Base-by-base conservation (phyloP, 1,140 invertebrate species). In the Hycleus phaleratus region DNA sequence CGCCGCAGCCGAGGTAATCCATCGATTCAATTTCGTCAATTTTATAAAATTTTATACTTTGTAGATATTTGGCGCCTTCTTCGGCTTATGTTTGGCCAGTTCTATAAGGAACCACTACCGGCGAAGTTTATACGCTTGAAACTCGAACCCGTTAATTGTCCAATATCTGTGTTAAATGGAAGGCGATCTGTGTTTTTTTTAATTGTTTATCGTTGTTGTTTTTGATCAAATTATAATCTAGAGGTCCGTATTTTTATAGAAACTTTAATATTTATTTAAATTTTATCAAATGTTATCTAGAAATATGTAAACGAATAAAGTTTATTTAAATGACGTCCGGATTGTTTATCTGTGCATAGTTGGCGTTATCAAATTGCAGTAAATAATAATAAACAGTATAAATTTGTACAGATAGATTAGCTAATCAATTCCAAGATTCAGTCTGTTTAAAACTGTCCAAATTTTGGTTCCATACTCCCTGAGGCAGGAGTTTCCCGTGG, bases 1-100 rank as follows among this genome's bases (percentile, higher is more conserved):
- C 59, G 85, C 84, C 46, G 84, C 74, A 62, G 74, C 84, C 63
- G 85, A 87, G 78, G 85, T 87, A 70, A 69, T n/a, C 11, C 24
- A 44, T 49, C 24, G 42, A 25, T 5, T n/a, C 4, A 26, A 42
- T 25, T 26, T 43, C 10, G 6, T 18, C 5, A 26, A 45, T 18
- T 48, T 38, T 8, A 1, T 53, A 12, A 55, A 25, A 12, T 52
- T 59, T 64, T 70, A 64, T 59, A 46, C 53, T 74, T 81, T 61
- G 26, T 56, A 71, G 68, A 49, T 73, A 11, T 44, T 71, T 47
- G 71, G 70, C n/a, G 70, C 71, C 3, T 56, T 73, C 26, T 68
- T 71, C 46, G 70, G 66, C 26, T 60, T 73, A n/a, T 72, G 71
- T 54, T 55, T 73, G 24, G 59, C 62, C 32, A 72, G 67, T 64